Evolutionary conservation across 2,888 invertebrate species (phyloP), one percentile per base, ranked within the genome.

Genomic region (Plagiodera versicolora): DNA sequence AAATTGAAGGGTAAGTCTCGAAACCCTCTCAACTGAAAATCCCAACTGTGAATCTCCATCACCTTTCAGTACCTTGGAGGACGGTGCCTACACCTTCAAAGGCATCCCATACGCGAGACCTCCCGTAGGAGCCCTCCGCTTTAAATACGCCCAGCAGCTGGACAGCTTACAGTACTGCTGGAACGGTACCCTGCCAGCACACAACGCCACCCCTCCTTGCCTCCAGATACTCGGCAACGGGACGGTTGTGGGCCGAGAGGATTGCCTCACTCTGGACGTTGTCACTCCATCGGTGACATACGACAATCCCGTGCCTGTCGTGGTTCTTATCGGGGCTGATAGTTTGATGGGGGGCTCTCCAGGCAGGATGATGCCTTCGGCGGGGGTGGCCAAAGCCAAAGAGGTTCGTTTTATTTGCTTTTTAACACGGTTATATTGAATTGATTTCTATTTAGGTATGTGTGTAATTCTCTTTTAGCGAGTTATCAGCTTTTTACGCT

Each of bases 221-320:
- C 81, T 87, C 70, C 93, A 93, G 75, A 84, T 89, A 50, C 82
- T 88, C 58, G 84, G 86, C 58, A 86, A 89, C 69, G 87, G 88
- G 18, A 85, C 85, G 0, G 80, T 86, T 14, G 81, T 83, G n/a
- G 92, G 92, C 0, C 81, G 83, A 2, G 95, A 95, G 78, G 89
- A 94, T 77, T 95, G 95, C 70, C 81, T 95, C 35, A 91, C 90
- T 16, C 79, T 95, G 8, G 94, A 94, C 72, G 86, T 95, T 1
- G 87, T 90, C 30, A 92, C 94, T 1, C 94, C 94, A 0, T 87
- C 89, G 66, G 89, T 93, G 2, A 83, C 90, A 49, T 93, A 92
- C 74, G 88, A 89, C 68, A 86, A 86, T 16, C 92, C 91, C 0
- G 77, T 93, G 59, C 92, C 94, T 0, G 93, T 95, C 0, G 88